Base-by-base conservation (phyloP, 2,888 invertebrate genomes). In the Taphrorychus bicolor region DNA sequence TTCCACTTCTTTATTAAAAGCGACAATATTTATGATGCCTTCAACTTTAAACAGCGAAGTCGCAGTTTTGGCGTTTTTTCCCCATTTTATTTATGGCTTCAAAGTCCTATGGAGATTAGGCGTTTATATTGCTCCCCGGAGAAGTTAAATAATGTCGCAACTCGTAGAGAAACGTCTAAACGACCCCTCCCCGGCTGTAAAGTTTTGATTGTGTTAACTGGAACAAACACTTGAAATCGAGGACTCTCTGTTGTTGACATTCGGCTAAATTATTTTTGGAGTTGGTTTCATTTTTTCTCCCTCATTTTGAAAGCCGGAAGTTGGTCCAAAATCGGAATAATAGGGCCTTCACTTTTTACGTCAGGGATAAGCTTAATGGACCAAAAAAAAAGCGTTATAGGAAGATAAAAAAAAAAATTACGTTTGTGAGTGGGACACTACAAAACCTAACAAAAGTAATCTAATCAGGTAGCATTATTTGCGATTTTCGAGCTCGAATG, bases 171-270 rank as follows among this genome's bases (percentile, higher is more conserved):
- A 66, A 66, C 41, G 66, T 61, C 61, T 66, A 52, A 69, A 69
- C 59, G 42, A 71, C 71, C 67, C 71, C 60, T 56, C 59, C 74
- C 70, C 73, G 70, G 70, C 71, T 73, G 62, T 71, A 73, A 78
- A 78, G 75, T 77, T 78, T 76, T 77, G 76, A 77, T 77, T 76
- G 76, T 74, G 74, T 77, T 76, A 77, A 77, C 77, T 75, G 76
- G 72, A 74, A 76, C 76, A 76, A 76, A 77, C 76, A 74, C 73
- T 76, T 68, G 71, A 72, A 71, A 72, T 71, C 70, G 71, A 71
- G 71, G 58, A 70, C 70, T 72, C 61, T 72, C 68, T 72, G 71
- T 73, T 67, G 65, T 65, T 64, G 70, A 70, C 71, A 70, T 69
- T 74, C 68, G 62, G 60, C 60, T 59, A 71, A 72, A 69, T 71